Evolutionary conservation across 2,888 invertebrate genomes (phyloP).

Genomic region (Maniola hyperantus): DNA sequence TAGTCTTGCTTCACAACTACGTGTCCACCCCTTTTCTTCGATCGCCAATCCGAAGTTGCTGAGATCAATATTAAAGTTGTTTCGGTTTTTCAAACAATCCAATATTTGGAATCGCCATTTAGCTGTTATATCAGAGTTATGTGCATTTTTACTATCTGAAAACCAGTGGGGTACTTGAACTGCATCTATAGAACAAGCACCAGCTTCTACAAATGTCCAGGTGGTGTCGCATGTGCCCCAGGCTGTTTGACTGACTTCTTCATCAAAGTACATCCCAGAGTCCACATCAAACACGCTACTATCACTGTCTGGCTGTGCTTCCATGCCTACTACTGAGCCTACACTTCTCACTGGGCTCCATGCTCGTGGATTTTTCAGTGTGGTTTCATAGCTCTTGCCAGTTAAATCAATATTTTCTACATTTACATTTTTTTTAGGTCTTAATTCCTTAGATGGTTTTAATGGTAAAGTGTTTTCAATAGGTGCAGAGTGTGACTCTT

Average conservation of each 20-base stretch:
- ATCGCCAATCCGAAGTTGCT: constrained; percentile 88
- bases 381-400: constrained; percentile 87
- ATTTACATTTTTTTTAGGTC: constrained; percentile 61
- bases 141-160: constrained; percentile 82
- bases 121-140: constrained; percentile 85
- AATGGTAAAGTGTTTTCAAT: constrained; percentile 86
- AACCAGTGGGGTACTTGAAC: constrained; percentile 90
- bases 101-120: constrained; percentile 90
- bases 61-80: constrained; percentile 77
- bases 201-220: constrained; percentile 92
- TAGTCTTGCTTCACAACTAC: constrained; percentile 90
- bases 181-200: constrained; percentile 90
- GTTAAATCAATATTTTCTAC: constrained; percentile 79
- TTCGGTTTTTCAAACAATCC: constrained; percentile 84
- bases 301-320: constrained; percentile 93
- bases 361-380: constrained; percentile 90
- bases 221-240: constrained; percentile 92
- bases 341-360: constrained; percentile 95
- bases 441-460: constrained; percentile 65
- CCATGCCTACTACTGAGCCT: constrained; percentile 91
- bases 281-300: constrained; percentile 91
- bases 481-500: constrained; percentile 89
- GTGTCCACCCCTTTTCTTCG: constrained; percentile 93
- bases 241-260: constrained; percentile 87
- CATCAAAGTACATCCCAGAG: constrained; percentile 91